Conservation (phyloP, 64 coral and sea anemone genomes). For the Stichodactyla mertensii region DNA sequence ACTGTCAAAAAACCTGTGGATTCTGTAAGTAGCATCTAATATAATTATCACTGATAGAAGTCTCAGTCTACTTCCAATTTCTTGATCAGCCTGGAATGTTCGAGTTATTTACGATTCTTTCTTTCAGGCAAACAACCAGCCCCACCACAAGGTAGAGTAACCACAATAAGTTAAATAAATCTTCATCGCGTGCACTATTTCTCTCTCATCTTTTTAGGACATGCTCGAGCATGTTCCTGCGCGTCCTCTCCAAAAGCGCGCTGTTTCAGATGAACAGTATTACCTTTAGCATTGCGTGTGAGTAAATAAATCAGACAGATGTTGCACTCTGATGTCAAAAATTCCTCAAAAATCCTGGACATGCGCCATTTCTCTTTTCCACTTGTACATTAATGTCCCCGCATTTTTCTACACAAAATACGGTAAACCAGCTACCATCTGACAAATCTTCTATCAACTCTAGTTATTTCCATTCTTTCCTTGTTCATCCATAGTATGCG, state of each 20-base stretch:
- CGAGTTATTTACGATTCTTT: background rate
- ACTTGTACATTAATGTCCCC: no score
- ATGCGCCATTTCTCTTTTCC: no score
- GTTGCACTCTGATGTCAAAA: no score
- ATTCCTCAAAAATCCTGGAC: no score
- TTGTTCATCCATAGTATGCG: background rate
- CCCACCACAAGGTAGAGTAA: background rate
- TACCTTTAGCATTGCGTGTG: no score
- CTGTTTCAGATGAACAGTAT: no score
- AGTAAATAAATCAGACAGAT: no score
- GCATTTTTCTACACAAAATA: no score
- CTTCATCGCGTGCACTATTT: background rate
- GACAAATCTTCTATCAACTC: background rate
- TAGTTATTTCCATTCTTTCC: background rate
- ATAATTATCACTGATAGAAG: background rate
- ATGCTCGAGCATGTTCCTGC: no score
- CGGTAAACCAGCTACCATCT: no score
- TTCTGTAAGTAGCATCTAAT: conserved; percentile 2
- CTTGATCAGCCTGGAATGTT: background rate
- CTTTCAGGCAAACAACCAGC: background rate
- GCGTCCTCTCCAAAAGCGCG: no score
- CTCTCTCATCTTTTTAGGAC: no score
- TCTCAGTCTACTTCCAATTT: background rate
- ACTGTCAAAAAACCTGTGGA: conserved; percentile 1
- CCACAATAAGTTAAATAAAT: background rate